Percentiles rank a stretch among this genome's conserved stretches.
Evolutionary conservation across 2,113 vertebrate genomes (phyloP).

Genomic region (Falco punctatus): DNA sequence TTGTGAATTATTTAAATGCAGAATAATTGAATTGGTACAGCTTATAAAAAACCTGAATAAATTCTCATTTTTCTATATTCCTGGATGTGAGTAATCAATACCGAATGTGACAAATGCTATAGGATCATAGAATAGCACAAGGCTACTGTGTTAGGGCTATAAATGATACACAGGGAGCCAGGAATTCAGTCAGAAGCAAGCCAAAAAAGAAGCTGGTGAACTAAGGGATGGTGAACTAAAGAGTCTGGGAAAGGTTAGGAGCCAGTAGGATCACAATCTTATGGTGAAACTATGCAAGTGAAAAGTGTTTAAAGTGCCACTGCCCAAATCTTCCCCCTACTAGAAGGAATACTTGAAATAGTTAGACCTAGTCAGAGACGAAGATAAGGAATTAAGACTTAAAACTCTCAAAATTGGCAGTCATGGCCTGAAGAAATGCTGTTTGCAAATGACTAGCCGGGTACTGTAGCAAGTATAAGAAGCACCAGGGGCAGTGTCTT

Average conservation of each 20-base stretch:
- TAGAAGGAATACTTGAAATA: not conserved
- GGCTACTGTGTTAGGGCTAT: not conserved
- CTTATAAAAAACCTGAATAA: not conserved
- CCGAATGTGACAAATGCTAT: not conserved
- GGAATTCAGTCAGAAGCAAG: not conserved
- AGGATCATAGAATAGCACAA: not conserved
- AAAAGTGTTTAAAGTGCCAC: not conserved
- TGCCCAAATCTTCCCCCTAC: not conserved
- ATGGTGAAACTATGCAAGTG: not conserved
- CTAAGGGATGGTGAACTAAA: not conserved
- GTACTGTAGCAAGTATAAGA: not conserved
- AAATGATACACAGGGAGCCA: not conserved
- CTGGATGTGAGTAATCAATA: not conserved
- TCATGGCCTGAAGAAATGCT: not conserved
- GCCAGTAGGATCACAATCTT: not conserved
- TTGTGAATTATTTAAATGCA: constrained; percentile 1
- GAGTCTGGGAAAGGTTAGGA: not conserved
- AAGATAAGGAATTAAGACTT: not conserved
- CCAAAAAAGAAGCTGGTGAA: fast-evolving
- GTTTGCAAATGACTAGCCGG: not conserved
- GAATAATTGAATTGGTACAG: not conserved
- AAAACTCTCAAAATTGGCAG: not conserved
- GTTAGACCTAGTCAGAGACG: not conserved
- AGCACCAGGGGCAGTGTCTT: not conserved
- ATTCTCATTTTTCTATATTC: not conserved